Evolutionary conservation across 2,888 invertebrate species (phyloP), one percentile per base, ranked within the genome.

Genomic region (Netelia melanura): DNA sequence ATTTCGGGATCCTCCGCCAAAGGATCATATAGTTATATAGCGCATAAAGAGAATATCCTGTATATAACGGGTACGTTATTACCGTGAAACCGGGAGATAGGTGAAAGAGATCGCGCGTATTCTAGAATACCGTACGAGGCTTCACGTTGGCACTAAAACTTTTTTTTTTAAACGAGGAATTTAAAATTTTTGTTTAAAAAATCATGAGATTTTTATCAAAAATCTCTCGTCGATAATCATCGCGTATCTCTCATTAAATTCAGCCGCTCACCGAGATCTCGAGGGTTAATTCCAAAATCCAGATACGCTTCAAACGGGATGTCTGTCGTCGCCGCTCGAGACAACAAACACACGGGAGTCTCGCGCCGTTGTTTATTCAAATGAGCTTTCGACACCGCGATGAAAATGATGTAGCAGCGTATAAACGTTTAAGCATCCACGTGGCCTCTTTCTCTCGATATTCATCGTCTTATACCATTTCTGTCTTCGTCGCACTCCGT

Each of bases 61-160:
- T 21, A 58, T 48, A 90, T 88, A 87, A 90, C 89, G 89, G 88
- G 30, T 89, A 90, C 90, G 91, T 90, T 90, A 91, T 89, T 80
- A 77, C 84, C 71, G 65, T 23, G 17, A 44, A 56, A 61, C 56
- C 81, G 56, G 56, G 64, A 74, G 72, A 48, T 62, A 74, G 82
- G 71, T 65, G 79, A 77, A 75, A 76, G 67, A 72, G 64, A 78
- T 81, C 77, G 70, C 76, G 67, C 79, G 52, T 80, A 43, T 76
- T 76, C 70, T 17, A 58, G 61, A 71, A 82, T 80, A 76, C 61
- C 80, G 85, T 85, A 80, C 83, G 83, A 80, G 75, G 76, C 56
- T 67, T 82, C 71, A 67, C 82, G 62, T 76, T 82, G 82, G 76
- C 65, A 85, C 72, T 48, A 14, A 48, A 48, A 14, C 14, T 10